A percentile compares a stretch with the other conserved stretches of the same genome.
phyloP scores from a whole-genome alignment of 2,888 invertebrate genomes.

The Stramonita haemastoma region DNA sequence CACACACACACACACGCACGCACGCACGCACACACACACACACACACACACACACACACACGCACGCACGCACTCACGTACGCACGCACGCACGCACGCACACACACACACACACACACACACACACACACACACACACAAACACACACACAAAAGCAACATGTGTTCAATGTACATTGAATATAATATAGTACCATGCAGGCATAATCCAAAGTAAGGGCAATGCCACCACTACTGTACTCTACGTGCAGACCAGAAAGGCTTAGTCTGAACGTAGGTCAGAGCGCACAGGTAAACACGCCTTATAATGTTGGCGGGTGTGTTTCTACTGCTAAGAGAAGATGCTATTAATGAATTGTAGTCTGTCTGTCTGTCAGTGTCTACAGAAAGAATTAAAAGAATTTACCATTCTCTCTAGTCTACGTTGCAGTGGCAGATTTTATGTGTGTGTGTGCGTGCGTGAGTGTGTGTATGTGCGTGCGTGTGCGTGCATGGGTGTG shows the following conservation, averaged over 20 bases:
- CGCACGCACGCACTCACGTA: background rate
- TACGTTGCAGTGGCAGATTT: background rate
- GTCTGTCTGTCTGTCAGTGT: too few relatives aligned
- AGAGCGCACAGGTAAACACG: background rate
- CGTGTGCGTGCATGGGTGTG: background rate
- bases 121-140: background rate
- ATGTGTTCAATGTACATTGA: background rate
- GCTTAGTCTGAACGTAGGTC: background rate
- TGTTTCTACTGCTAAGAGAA: too few relatives aligned
- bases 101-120: constrained; percentile 7
- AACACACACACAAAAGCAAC: background rate
- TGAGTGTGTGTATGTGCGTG: background rate
- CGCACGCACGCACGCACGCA: background rate
- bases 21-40: constrained; percentile 2
- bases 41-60: background rate
- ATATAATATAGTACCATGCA: background rate
- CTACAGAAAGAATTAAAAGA: background rate
- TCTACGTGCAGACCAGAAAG: too few relatives aligned
- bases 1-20: constrained; percentile 18
- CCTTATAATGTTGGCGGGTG: too few relatives aligned
- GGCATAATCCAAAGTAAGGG: background rate
- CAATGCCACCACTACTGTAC: too few relatives aligned
- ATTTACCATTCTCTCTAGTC: background rate
- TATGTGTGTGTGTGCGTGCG: constrained; percentile 12
- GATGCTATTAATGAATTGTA: too few relatives aligned